Base-by-base conservation (phyloP, 2,113 vertebrate genomes). In the Suncus etruscus region DNA sequence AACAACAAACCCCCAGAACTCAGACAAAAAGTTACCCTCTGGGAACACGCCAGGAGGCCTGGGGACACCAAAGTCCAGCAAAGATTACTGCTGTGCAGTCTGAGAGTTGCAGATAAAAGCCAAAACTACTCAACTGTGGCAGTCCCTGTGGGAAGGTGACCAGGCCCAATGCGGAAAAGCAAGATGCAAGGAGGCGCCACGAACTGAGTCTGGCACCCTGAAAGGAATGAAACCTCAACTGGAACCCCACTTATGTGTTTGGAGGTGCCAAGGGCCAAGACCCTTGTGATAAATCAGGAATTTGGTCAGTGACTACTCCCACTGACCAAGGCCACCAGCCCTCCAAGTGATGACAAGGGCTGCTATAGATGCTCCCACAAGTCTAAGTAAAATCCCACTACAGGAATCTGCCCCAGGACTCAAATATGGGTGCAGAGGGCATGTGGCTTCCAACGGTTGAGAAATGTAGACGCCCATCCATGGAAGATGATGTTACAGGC, bases 31-130 rank as follows among this genome's bases (percentile, higher is more conserved):
- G 89, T 86, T 90, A 58, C 91, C 65, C 74, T 72, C 93, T 69
- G 48, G 81, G 91, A 89, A 89, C 85, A 91, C 1, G 54, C 39
- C 39, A 39, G 39, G 39, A 39, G 39, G 1, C 58, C 6, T 4
- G 78, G 69, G 89, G 87, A 27, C 78, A 70, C 10, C 0, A 77
- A 11, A n/a, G 75, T 68, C 69, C 68, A 45, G 76, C 73, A 66
- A 90, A 91, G 78, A 73, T 16, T 65, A 77, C 86, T 75, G 12
- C 31, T 11, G 68, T 73, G 87, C 7, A 76, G 54, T 58, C 90
- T 89, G 84, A 45, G 89, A 86, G 29, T 16, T 2, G n/a, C 74
- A 92, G 92, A 94, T 92, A 95, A 79, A 86, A 58, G 75, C 78
- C 10, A 6, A 91, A 94, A 92, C 51, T 66, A 92, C 3, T 85